Conservation (phyloP, 2,113 vertebrate species). For the Perognathus longimembris region DNA sequence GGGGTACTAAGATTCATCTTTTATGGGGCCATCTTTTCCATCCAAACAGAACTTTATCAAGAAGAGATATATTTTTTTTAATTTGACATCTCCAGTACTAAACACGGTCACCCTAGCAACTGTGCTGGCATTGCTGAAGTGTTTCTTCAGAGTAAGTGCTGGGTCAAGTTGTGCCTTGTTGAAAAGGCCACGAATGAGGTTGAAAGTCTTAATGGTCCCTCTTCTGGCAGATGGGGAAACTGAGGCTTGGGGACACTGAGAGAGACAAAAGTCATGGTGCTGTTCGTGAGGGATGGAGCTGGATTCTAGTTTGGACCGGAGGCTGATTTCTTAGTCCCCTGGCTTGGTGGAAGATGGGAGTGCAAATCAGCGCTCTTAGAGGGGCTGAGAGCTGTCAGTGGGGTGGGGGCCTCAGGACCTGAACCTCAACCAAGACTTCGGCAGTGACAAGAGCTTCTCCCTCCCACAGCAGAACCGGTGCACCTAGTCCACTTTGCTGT, state of each 20-base stretch:
- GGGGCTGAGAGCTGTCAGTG: background rate
- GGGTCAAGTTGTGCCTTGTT: background rate
- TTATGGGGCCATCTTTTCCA: background rate
- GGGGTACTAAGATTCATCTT: background rate
- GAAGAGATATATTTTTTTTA: background rate
- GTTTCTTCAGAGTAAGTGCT: rapidly evolving
- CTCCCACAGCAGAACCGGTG: rapidly evolving
- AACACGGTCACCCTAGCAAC: background rate
- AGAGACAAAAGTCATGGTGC: background rate
- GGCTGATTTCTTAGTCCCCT: background rate
- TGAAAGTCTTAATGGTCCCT: background rate
- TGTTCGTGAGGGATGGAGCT: background rate
- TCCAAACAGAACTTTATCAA: background rate
- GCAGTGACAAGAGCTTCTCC: background rate
- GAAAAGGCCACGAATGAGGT: background rate
- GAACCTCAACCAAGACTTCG: no score
- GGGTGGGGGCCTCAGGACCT: background rate
- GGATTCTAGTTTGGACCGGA: background rate
- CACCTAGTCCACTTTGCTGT: background rate
- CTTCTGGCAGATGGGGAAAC: background rate
- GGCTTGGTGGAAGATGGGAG: background rate
- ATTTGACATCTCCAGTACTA: background rate
- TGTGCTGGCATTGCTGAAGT: background rate
- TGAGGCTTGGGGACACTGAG: background rate
- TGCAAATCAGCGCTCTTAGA: background rate